These are phyloP conservation scores for Hylia prasina DNA, from an alignment of 2,113 vertebrate species.

Conservation along the genomic window DNA sequence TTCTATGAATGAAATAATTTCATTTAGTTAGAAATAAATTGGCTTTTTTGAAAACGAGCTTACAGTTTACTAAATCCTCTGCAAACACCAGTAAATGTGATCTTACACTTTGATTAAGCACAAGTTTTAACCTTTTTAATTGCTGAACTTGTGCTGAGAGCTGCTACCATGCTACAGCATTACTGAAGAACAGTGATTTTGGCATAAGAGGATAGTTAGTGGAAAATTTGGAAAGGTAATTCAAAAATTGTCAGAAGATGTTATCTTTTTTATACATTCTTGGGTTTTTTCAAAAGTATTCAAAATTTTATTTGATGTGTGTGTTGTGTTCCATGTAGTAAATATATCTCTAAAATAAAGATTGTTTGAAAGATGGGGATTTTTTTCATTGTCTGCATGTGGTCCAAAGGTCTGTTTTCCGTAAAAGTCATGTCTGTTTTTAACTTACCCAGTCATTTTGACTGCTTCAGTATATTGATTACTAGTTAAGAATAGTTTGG, in stretches of 20 bases:
- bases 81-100: neutral
- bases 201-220: neutral
- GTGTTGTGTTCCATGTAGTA: conserved; percentile 23
- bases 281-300: neutral
- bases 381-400: neutral
- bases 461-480: conserved; percentile 46
- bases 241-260: neutral
- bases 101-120: neutral
- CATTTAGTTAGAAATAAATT: neutral
- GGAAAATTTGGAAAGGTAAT: neutral
- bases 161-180: neutral
- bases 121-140: neutral
- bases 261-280: neutral
- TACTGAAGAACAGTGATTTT: neutral
- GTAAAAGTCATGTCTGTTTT: conserved; percentile 62
- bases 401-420: conserved; percentile 63
- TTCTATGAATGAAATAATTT: neutral
- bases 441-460: conserved; percentile 49
- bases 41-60: neutral
- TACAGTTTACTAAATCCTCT: neutral
- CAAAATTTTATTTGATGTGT: neutral
- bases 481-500: conserved; percentile 23
- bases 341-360: conserved; percentile 52
- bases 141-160: neutral
- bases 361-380: conserved; percentile 6